Conservation (phyloP, 2,797 vertebrate genomes). For the Semaprochilodus insignis region DNA sequence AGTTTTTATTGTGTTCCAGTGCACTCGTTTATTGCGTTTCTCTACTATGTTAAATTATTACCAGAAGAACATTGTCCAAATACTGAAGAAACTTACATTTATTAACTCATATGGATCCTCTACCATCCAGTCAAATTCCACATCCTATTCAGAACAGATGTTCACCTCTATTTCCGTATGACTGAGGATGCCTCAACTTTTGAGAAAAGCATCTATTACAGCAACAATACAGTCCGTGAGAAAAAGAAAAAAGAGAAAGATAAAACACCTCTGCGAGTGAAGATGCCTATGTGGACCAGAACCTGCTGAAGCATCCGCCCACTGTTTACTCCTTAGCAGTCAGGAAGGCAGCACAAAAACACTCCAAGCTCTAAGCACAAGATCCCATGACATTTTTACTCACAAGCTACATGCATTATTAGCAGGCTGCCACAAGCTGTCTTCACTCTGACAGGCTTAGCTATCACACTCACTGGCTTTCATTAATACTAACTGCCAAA, state of each 20-base stretch:
- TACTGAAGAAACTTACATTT: too few relatives aligned
- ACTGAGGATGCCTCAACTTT: neutral
- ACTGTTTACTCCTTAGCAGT: neutral
- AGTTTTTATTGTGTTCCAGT: too few relatives aligned
- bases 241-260: neutral
- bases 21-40: too few relatives aligned
- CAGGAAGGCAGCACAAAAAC: neutral
- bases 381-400: conserved; percentile 1
- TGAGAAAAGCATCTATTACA: neutral
- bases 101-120: neutral
- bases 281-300: neutral
- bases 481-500: neutral
- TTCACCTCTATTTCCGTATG: neutral
- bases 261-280: neutral
- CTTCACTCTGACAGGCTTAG: neutral
- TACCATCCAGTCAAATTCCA: neutral
- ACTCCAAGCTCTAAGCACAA: neutral
- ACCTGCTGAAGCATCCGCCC: conserved; percentile 13
- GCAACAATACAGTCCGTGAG: neutral
- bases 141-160: neutral
- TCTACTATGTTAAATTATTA: too few relatives aligned
- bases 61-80: too few relatives aligned
- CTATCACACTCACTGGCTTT: neutral
- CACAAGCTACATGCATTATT: neutral
- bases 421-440: neutral